Evolutionary conservation across 1,140 invertebrate genomes (phyloP), one percentile per base, ranked within the genome.

Genomic region (Tachypleus tridentatus): DNA sequence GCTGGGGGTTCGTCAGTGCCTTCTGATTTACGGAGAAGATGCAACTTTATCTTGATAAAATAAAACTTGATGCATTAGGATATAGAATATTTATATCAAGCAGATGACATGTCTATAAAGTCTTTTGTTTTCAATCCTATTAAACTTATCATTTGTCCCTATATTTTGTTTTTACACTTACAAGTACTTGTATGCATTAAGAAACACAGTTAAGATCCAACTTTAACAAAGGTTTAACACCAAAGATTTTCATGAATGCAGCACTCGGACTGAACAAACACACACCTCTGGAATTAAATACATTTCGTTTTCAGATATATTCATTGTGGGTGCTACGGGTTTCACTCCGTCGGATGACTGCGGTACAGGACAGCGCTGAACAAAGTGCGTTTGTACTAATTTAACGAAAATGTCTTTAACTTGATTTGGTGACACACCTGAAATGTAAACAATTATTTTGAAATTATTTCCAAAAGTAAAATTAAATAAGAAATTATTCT

Each of bases 341-440:
- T 49, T 49, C 47, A 9, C 51, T 48, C 11, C 11, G 29, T 29
- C 29, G 29, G 29, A 29, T 6, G 10, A 63, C 50, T 52, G 10
- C 10, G 52, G 4, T 7, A 4, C 58, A 6, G 63, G 57, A 70
- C 74, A 74, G 51, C 73, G 61, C 58, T 71, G 69, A 51, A 77
- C 63, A 64, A 76, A 75, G 51, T 74, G 73, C 49, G 74, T 73
- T 61, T 70, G 62, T 5, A 73, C 72, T 8, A 77, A 64, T 51
- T 58, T 67, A 4, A 54, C 57, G 63, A 76, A 76, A 65, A 73
- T 74, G 11, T 76, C 74, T 61, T 64, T 64, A 2, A 76, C 69
- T 8, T 47, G 69, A 53, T 57, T 58, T 47, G 58, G 59, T 48
- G 66, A 61, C 29, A 29, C 29, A 29, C 29, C 29, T 29, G 29